phyloP scores from a whole-genome alignment of 2,113 vertebrate species.

The Sinocyclocheilus anshuiensis region DNA sequence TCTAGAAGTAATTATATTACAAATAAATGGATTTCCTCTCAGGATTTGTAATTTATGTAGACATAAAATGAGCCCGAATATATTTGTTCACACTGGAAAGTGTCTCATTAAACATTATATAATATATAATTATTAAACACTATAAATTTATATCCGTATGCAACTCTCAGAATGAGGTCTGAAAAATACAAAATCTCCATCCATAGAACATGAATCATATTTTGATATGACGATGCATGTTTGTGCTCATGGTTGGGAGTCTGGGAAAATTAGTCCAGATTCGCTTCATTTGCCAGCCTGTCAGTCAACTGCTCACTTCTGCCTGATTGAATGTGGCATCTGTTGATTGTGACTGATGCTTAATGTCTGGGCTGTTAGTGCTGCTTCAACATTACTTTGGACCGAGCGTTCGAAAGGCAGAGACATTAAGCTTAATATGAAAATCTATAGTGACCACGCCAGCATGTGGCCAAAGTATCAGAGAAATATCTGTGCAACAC shows the following conservation, averaged over 20 bases:
- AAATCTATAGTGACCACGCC: no score
- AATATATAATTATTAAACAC: background rate
- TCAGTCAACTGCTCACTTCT: slow-evolving; percentile 8
- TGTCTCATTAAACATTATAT: no score
- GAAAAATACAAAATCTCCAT: background rate
- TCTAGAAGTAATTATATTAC: background rate
- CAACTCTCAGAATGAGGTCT: background rate
- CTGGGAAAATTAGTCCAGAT: slow-evolving; percentile 10
- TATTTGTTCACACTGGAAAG: background rate
- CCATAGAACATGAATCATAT: background rate
- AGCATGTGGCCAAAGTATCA: no score
- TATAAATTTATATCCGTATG: background rate
- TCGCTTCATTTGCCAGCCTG: slow-evolving; percentile 15
- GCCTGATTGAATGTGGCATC: slow-evolving; percentile 37
- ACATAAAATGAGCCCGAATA: background rate
- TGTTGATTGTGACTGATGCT: slow-evolving; percentile 47
- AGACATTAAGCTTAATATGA: no score
- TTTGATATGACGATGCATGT: background rate
- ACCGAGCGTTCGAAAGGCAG: no score
- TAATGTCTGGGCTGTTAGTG: slow-evolving; percentile 13
- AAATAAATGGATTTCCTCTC: background rate
- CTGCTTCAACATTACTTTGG: no score
- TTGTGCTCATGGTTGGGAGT: background rate
- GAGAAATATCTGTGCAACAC: no score
- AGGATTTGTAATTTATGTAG: background rate